Evolutionary conservation across 2,888 invertebrate genomes (phyloP).

Genomic region (Leucania comma): DNA sequence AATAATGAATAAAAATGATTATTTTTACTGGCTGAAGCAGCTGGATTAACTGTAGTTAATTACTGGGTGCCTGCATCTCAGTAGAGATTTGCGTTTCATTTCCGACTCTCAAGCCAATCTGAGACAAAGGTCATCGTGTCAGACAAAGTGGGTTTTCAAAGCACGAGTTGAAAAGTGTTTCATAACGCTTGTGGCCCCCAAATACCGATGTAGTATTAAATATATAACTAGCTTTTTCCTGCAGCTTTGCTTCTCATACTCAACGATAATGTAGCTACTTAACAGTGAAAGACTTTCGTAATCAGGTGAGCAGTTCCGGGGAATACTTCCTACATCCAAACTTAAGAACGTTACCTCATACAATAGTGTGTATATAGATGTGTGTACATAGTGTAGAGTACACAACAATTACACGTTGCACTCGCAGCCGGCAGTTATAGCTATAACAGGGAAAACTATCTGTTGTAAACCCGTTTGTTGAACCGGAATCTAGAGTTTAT

Average conservation of each 20-base stretch:
- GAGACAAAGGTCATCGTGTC: not conserved
- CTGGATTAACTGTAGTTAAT: no score
- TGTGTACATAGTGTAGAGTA: not conserved
- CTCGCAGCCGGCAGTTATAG: conserved; percentile 27
- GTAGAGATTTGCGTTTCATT: not conserved
- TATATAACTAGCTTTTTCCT: not conserved
- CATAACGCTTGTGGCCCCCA: not conserved
- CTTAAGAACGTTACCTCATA: not conserved
- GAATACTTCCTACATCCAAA: not conserved
- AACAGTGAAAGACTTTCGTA: not conserved
- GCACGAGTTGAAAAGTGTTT: not conserved
- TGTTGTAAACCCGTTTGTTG: conserved; percentile 42
- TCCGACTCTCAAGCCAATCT: not conserved
- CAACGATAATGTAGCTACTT: no score
- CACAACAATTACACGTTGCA: conserved; percentile 26
- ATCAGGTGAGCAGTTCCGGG: not conserved
- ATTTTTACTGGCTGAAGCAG: no score
- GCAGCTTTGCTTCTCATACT: no score
- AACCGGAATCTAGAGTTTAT: conserved; percentile 49
- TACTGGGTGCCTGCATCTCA: not conserved
- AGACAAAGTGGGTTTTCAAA: not conserved
- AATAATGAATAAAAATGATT: no score
- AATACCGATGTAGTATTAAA: not conserved
- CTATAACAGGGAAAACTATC: conserved; percentile 45
- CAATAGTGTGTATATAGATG: no score